These are phyloP conservation scores for Vireo griseus DNA, from an alignment of 2,797 vertebrate species.

Conservation along the genomic window DNA sequence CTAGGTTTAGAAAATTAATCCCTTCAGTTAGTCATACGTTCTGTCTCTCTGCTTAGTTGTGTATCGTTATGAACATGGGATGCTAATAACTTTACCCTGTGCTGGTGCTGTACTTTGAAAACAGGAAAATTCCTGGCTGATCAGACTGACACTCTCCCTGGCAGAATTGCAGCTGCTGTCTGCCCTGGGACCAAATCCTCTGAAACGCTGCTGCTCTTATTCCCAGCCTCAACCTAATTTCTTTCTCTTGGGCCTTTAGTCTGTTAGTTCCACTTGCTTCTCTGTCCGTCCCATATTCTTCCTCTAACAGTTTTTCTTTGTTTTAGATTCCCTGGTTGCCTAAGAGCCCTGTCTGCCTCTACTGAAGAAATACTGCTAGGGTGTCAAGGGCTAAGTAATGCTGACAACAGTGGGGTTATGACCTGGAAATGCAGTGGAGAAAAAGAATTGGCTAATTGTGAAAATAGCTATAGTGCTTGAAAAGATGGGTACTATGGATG, in stretches of 20 bases:
- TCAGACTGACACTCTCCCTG: not conserved
- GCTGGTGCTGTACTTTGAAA: not conserved
- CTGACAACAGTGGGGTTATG: not conserved
- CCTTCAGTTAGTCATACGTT: not conserved
- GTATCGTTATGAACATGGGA: not conserved
- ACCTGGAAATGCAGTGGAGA: conserved; percentile 26
- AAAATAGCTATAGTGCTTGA: not conserved
- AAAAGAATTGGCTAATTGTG: not conserved
- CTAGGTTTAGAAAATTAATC: not conserved
- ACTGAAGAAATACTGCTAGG: not conserved
- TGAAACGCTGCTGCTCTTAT: not conserved
- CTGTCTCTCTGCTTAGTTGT: not conserved
- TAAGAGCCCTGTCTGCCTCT: not conserved
- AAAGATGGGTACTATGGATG: not conserved
- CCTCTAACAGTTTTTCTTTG: conserved; percentile 2
- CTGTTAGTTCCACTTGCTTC: not conserved
- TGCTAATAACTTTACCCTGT: not conserved
- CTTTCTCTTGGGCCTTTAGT: not conserved
- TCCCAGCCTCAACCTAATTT: not conserved
- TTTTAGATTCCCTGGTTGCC: conserved; percentile 11
- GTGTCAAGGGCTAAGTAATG: conserved; percentile 22
- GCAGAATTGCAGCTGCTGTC: not conserved
- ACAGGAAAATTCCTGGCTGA: not conserved
- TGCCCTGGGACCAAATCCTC: not conserved
- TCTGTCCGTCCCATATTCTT: not conserved